Base-by-base conservation (phyloP, 2,888 invertebrate species). In the Drosophila pseudotalamancana region DNA sequence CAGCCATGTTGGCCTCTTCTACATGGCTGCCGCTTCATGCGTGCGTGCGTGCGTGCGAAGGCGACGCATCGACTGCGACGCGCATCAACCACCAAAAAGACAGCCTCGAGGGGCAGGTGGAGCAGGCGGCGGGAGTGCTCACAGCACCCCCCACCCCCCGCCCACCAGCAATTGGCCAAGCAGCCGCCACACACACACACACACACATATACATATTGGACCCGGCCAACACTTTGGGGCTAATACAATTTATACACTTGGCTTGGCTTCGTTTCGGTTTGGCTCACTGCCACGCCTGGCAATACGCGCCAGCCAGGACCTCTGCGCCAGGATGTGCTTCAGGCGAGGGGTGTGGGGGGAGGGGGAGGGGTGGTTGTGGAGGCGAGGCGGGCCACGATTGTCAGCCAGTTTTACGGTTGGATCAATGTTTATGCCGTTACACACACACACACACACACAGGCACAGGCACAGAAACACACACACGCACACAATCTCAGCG, bases 231-330 rank as follows among this genome's bases (percentile, higher is more conserved):
- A 82, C 81, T 81, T 77, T 79, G 85, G 75, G 86, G 84, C 84
- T 84, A 84, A 84, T 84, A 84, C 85, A 83, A 87, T 87, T 87
- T 86, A 87, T 81, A 80, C 87, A 87, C 84, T 86, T 84, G 86
- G 82, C 83, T 84, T 73, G 82, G 77, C 81, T 80, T 81, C 80
- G 70, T 73, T 76, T 79, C 82, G 81, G 74, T 82, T 82, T 82
- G 83, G 81, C 81, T 83, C 81, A 65, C 59, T 78, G 85, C 85
- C 80, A 78, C 76, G 71, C 60, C 60, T 40, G 51, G 48, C 54
- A 42, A 46, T 54, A 51, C 16, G 40, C 31, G 16, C 9, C 34
- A 32, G 51, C 42, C 34, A 34, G 45, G 40, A 27, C 42, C 39
- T 34, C 40, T 49, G 39, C 21, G 64, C 43, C 61, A 57, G 64